phyloP scores from a whole-genome alignment of 2,888 invertebrate species.

The Byasa hedistus region DNA sequence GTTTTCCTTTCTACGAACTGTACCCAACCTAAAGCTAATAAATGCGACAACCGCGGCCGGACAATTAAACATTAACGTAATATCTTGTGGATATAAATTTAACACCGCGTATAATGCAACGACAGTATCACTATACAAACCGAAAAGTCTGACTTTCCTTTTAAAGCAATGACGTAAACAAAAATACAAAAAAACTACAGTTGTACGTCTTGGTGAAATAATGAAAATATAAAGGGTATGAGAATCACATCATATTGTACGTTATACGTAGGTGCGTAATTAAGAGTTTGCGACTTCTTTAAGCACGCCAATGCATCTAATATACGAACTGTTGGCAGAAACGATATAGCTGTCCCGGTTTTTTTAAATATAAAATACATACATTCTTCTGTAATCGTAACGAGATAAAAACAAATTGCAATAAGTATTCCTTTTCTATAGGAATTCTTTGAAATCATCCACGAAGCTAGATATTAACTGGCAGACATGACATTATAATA shows the following conservation, averaged over 20 bases:
- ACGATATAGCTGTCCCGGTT: background rate
- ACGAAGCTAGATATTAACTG: too few relatives aligned
- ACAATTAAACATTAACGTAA: background rate
- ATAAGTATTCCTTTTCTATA: background rate
- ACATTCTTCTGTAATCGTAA: background rate
- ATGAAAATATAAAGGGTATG: too few relatives aligned
- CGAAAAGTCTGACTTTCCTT: background rate
- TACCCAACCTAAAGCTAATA: slow-evolving; percentile 31
- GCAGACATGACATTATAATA: too few relatives aligned
- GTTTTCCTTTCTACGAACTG: slow-evolving; percentile 54
- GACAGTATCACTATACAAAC: background rate
- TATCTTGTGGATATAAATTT: background rate
- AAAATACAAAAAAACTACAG: too few relatives aligned
- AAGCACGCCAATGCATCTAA: too few relatives aligned
- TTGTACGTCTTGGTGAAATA: too few relatives aligned
- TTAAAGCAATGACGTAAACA: background rate
- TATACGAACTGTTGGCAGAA: background rate
- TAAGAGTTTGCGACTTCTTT: too few relatives aligned
- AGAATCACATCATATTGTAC: too few relatives aligned
- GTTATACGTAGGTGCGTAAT: too few relatives aligned
- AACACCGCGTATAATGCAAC: background rate
- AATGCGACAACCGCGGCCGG: background rate
- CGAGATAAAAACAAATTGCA: background rate
- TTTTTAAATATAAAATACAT: background rate
- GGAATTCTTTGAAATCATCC: too few relatives aligned